These are phyloP conservation scores for Machimus atricapillus DNA, from an alignment of 2,888 invertebrate genomes.

Conservation along the genomic window DNA sequence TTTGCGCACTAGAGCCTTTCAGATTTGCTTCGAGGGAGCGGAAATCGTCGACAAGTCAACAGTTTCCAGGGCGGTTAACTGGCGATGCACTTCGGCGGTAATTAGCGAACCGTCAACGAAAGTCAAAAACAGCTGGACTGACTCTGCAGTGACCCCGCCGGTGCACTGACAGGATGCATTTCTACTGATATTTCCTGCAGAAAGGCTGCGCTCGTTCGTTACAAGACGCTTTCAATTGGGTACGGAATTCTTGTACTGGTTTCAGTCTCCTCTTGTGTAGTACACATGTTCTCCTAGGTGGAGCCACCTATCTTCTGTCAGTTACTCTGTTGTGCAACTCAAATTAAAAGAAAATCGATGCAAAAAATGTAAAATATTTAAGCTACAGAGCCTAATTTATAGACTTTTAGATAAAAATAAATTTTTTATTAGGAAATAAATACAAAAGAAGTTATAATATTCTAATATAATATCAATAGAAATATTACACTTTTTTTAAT, in stretches of 20 bases:
- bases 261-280: not conserved
- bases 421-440: too few relatives aligned
- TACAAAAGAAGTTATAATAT: too few relatives aligned
- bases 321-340: not conserved
- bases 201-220: not conserved
- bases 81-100: not conserved
- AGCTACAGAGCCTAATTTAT: too few relatives aligned
- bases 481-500: too few relatives aligned
- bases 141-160: not conserved
- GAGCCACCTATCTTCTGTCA: not conserved
- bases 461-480: too few relatives aligned
- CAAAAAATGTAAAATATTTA: too few relatives aligned
- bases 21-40: not conserved
- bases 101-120: not conserved
- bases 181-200: not conserved
- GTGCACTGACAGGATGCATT: not conserved
- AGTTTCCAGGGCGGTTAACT: not conserved
- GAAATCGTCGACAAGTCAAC: not conserved
- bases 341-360: not conserved
- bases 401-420: too few relatives aligned
- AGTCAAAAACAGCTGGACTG: not conserved
- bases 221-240: not conserved
- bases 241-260: not conserved
- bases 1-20: constrained; percentile 31
- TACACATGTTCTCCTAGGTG: not conserved